Base-by-base conservation (phyloP, 2,797 vertebrate species). In the Sciaenops ocellatus region DNA sequence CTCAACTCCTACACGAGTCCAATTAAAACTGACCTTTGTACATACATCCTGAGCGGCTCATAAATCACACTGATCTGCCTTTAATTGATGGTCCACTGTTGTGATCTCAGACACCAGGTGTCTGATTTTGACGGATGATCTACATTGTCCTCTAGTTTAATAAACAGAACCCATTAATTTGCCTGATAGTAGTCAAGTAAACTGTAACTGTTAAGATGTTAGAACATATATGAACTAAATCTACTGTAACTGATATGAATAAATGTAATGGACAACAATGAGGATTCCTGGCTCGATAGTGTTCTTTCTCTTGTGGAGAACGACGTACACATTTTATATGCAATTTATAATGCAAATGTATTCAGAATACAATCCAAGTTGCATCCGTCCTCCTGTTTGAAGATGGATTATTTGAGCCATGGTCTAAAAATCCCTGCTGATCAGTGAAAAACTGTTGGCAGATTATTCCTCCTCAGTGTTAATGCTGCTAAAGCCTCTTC, bases 381-480 rank as follows among this genome's bases (percentile, higher is more conserved):
- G 78, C 22, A 42, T 75, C 41, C 6, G 41, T 54, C 6, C 42
- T 38, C 63, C 8, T 75, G 3, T 80, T 69, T 79, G 66, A 48
- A 73, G 64, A 70, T 69, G 54, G 66, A 69, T 83, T 87, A 66
- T 79, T 61, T 68, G 46, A 52, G 62, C 56, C 63, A 68, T 41
- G 28, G 61, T 83, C 17, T 34, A 15, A 76, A 72, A 59, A 51
- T 74, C 75, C 41, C 0, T 15, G 42, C 46, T 70, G 44, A 70
- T 84, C 41, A 48, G 0, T 57, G 42, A 64, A 50, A 75, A 72
- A 38, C 7, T 69, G 79, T 70, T 64, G 57, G 68, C 44, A 68
- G 48, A 73, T 76, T 65, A 63, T 66, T 79, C 60, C 34, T 50
- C 48, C 46, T 81, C 46, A 13, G 74, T 38, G 68, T 48, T 74